These are phyloP conservation scores for Ethmia dodecea DNA, from an alignment of 2,888 invertebrate genomes.

Conservation along the genomic window DNA sequence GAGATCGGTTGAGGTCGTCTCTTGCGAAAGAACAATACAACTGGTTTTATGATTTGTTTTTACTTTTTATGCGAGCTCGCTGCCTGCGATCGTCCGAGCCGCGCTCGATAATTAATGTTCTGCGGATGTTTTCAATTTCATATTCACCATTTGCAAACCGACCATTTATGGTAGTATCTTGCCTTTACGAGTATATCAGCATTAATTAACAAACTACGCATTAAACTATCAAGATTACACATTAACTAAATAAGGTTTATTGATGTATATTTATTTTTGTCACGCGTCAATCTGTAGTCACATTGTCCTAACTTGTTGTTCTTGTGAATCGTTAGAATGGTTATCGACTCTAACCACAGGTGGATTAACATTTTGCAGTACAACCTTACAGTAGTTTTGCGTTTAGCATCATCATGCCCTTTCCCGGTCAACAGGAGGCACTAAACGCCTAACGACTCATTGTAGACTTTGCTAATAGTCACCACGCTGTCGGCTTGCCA, in stretches of 20 bases:
- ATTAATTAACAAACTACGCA: neutral
- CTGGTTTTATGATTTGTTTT: conserved; percentile 67
- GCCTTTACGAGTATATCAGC: neutral
- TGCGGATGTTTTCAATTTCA: conserved; percentile 43
- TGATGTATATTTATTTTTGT: conserved; percentile 2
- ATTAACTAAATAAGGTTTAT: neutral
- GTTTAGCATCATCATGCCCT: conserved; percentile 54
- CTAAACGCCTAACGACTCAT: conserved; percentile 67
- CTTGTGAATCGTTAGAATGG: conserved; percentile 2
- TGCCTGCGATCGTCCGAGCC: conserved; percentile 25
- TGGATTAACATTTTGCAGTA: conserved; percentile 43
- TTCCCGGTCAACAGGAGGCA: conserved; percentile 52
- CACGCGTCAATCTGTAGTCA: conserved; percentile 9
- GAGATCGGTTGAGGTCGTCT: conserved; percentile 41
- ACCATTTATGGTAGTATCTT: neutral
- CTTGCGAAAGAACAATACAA: conserved; percentile 67
- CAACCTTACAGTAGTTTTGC: conserved; percentile 32
- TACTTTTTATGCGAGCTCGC: conserved; percentile 44
- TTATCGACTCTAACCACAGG: conserved; percentile 7
- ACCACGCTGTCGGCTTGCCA: conserved; percentile 41
- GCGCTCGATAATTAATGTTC: conserved; percentile 33
- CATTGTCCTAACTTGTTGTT: neutral
- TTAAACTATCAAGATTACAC: neutral
- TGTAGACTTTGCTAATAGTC: conserved; percentile 56
- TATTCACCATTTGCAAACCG: neutral